Evolutionary conservation across 2,113 vertebrate species (phyloP).

Genomic region (Triplophysa tibetana): DNA sequence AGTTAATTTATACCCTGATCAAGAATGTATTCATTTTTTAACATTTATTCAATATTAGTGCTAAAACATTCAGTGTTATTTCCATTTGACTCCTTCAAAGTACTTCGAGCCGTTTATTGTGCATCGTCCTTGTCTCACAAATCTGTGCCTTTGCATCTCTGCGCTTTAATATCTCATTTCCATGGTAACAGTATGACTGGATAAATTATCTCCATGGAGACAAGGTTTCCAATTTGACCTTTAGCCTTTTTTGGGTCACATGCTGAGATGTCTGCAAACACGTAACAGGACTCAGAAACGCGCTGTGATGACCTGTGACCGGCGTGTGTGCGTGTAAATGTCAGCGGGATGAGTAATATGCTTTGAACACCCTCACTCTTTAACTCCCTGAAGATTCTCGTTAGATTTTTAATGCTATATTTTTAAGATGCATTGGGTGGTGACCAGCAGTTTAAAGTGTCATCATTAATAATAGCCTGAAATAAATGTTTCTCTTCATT

Average conservation of each 20-base stretch:
- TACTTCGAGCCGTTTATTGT: not conserved
- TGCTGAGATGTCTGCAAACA: constrained; percentile 26
- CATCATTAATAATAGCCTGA: too few relatives aligned
- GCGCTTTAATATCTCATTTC: constrained; percentile 31
- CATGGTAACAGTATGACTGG: constrained; percentile 22
- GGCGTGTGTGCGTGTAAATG: constrained; percentile 43
- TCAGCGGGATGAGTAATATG: constrained; percentile 49
- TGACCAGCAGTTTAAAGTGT: too few relatives aligned
- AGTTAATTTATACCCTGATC: not conserved
- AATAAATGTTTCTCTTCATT: not conserved
- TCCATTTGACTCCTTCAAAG: not conserved
- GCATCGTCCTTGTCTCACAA: constrained; percentile 21
- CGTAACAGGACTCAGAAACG: constrained; percentile 1
- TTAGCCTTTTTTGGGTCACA: constrained; percentile 27
- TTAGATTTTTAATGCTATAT: too few relatives aligned
- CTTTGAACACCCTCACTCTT: constrained; percentile 10
- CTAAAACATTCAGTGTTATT: too few relatives aligned
- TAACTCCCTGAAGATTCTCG: not conserved
- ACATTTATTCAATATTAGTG: not conserved
- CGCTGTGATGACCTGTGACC: constrained; percentile 11
- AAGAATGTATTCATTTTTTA: not conserved
- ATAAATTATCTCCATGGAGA: constrained; percentile 21
- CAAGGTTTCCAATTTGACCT: constrained; percentile 34
- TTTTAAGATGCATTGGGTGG: too few relatives aligned
- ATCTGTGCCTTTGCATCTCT: constrained; percentile 36